Base-by-base conservation (phyloP, 1,140 invertebrate genomes). In the Bombyx mandarina region DNA sequence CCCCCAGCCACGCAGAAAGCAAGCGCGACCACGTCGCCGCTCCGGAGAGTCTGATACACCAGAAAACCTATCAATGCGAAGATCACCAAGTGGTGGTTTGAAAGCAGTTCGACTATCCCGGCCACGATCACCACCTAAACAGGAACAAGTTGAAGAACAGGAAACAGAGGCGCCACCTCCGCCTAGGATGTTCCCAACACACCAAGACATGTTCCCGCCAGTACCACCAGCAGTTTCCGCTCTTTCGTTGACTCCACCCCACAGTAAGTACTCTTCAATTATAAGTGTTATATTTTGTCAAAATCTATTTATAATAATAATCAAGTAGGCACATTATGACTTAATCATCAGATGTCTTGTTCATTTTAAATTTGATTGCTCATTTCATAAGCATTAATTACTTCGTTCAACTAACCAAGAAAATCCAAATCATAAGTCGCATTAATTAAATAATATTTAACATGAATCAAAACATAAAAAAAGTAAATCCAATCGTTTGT, bases 21-120 rank as follows among this genome's bases (percentile, higher is more conserved):
- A 96, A 81, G 95, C 95, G 1, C 85, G 95, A 9, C 95, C 95
- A 2, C 79, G 95, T 22, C 88, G 95, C 64, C 90, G 95, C 66
- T 96, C 94, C 0, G 94, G 94, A 1, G 95, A 96, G 66, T 80
- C 80, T 0, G 83, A 84, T 43, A 82, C 79, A 0, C 89, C 88
- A 0, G 83, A 86, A 58, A 86, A 86, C 65, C 66, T 90, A 57
- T 90, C 88, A 0, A 86, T 88, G 66, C 83, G 89, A 8, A 89
- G 90, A 0, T 89, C 90, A n/a, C 89, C 90, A 8, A 90, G 91
- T 55, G 91, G 92, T 7, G 91, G n/a, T 86, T 91, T 69, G 77
- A 88, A 67, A 7, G 89, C 91, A 0, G 75, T 88, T 56, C 66
- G 88, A 46, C 66, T 83, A 85, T 64, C 87, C 56, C 54, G 88